These are phyloP conservation scores for Tubulanus polymorphus DNA, from an alignment of 2,888 invertebrate species.

Conservation along the genomic window DNA sequence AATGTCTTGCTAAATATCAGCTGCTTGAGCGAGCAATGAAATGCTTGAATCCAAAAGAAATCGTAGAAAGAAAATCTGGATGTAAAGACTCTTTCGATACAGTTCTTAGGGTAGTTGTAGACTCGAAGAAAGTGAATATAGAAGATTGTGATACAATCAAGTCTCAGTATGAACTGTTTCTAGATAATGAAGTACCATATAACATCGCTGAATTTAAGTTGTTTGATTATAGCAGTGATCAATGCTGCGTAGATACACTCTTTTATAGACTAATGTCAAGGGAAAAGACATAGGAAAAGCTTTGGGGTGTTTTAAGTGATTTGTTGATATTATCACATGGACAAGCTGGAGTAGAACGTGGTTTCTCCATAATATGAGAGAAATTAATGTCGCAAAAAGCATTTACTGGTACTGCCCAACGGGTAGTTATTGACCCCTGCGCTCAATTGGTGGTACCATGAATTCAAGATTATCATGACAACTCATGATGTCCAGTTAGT, in stretches of 20 bases:
- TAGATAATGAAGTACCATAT: slow-evolving; percentile 3
- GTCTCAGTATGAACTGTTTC: slow-evolving; percentile 2
- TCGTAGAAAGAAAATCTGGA: slow-evolving; percentile 3
- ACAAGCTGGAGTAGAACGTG: slow-evolving; percentile 26
- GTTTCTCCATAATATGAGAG: slow-evolving; percentile 28
- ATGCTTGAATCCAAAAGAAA: slow-evolving; percentile 10
- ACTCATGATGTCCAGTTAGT: too few relatives aligned
- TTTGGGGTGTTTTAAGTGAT: slow-evolving; percentile 9
- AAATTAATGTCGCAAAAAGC: too few relatives aligned
- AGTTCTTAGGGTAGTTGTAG: slow-evolving; percentile 1
- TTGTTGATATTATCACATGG: slow-evolving; percentile 25
- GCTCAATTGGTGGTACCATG: too few relatives aligned
- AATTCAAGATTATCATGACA: too few relatives aligned
- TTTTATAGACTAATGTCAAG: slow-evolving; percentile 8
- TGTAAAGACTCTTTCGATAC: slow-evolving; percentile 8
- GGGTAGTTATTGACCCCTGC: too few relatives aligned
- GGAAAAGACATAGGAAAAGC: too few relatives aligned
- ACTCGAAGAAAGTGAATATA: slow-evolving; percentile 7
- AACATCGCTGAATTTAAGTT: slow-evolving; percentile 10
- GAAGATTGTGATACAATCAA: neutral
- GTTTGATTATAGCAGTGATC: slow-evolving; percentile 8
- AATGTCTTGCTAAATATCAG: slow-evolving; percentile 6
- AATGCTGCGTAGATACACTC: slow-evolving; percentile 12
- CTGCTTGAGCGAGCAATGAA: slow-evolving; percentile 2
- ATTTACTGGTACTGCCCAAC: too few relatives aligned